phyloP scores from a whole-genome alignment of 1,140 invertebrate genomes.

The Eurosta solidaginis region DNA sequence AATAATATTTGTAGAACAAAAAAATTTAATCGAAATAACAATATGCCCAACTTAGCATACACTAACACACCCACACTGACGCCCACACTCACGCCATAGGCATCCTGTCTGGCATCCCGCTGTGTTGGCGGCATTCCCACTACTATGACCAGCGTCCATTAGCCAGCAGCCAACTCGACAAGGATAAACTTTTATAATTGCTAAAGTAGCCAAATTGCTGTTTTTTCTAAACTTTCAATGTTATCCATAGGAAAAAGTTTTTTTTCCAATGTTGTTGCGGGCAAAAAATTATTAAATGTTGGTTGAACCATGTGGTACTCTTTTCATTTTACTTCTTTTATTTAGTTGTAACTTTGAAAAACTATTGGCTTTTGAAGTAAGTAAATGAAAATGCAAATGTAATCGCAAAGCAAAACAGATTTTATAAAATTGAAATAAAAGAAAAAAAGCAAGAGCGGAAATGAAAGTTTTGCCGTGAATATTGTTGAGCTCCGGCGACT shows the following conservation, averaged over 20 bases:
- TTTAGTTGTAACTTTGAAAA: neutral
- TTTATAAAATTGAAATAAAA: neutral
- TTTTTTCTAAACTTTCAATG: slow-evolving; percentile 16
- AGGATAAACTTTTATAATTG: slow-evolving; percentile 23
- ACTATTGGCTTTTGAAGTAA: slow-evolving; percentile 19
- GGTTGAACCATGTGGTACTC: neutral
- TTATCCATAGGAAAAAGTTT: neutral
- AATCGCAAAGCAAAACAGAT: slow-evolving; percentile 23
- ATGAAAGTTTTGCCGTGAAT: neutral
- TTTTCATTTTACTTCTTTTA: neutral
- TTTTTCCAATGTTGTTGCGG: neutral
- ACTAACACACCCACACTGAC: neutral
- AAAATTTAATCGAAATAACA: neutral
- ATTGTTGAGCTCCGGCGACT: too few relatives aligned
- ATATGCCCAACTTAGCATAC: neutral
- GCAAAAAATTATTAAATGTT: neutral
- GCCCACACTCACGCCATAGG: too few relatives aligned
- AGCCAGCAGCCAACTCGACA: neutral
- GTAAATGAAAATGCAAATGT: slow-evolving; percentile 21
- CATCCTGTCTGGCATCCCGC: neutral
- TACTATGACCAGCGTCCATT: neutral
- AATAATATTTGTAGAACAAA: neutral
- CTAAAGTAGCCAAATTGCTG: slow-evolving; percentile 16
- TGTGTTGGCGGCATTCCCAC: neutral
- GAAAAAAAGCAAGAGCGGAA: neutral